phyloP scores from a whole-genome alignment of 2,113 vertebrate species.

The Danio rerio region DNA sequence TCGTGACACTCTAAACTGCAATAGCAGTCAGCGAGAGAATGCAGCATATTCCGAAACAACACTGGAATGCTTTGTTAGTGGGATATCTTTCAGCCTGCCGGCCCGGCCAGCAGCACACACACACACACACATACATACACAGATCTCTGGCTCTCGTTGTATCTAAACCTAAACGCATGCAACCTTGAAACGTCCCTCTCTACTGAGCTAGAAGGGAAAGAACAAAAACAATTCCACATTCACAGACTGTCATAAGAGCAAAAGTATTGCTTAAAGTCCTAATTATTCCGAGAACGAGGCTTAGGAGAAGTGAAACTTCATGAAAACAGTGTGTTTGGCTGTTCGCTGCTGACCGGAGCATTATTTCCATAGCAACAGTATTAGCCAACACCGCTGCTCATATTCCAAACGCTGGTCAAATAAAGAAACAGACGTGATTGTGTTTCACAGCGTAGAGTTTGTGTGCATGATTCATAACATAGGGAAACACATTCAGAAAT shows the following conservation, averaged over 20 bases:
- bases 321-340: background rate
- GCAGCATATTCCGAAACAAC: constrained; percentile 43
- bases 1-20: constrained; percentile 56
- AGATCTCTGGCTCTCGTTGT: background rate
- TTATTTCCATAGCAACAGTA: constrained; percentile 35
- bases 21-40: constrained; percentile 37
- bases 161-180: constrained; percentile 4
- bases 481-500: background rate
- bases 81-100: constrained; percentile 22
- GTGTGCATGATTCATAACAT: background rate
- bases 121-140: background rate
- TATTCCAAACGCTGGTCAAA: background rate
- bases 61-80: constrained; percentile 53
- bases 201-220: background rate
- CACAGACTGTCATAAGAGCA: background rate
- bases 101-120: background rate
- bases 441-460: background rate
- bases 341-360: background rate
- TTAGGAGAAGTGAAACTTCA: constrained; percentile 6
- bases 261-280: background rate
- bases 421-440: constrained; percentile 4
- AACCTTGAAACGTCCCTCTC: constrained; percentile 29
- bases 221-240: constrained; percentile 8
- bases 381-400: constrained; percentile 5
- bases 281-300: background rate